These are phyloP conservation scores for Stictocephala bisonia DNA, from an alignment of 2,888 invertebrate species.

Conservation along the genomic window DNA sequence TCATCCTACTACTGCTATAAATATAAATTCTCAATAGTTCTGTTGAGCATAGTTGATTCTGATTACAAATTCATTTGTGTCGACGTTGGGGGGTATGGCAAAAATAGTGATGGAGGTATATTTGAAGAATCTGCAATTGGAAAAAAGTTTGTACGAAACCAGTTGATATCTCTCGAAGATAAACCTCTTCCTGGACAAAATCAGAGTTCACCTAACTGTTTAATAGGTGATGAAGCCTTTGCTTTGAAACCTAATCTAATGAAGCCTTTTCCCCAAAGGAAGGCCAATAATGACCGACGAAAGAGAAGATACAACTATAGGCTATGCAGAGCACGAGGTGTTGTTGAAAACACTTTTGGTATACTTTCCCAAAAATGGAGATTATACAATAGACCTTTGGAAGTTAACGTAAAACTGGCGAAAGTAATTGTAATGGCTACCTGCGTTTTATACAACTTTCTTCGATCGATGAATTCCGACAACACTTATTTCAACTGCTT, in stretches of 20 bases:
- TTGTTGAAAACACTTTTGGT: conserved; percentile 40
- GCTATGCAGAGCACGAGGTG: conserved; percentile 34
- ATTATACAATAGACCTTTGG: conserved; percentile 3
- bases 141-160: conserved; percentile 49
- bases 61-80: conserved; percentile 49
- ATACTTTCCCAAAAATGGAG: conserved; percentile 29
- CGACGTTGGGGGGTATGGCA: conserved; percentile 51
- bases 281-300: conserved; percentile 13
- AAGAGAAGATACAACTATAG: conserved; percentile 34
- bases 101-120: conserved; percentile 49
- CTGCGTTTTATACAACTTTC: conserved; percentile 23
- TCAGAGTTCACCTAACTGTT: conserved; percentile 49
- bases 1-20: conserved; percentile 50
- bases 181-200: conserved; percentile 55
- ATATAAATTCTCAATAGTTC: conserved; percentile 48
- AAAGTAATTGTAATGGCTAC: conserved; percentile 23
- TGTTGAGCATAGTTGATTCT: conserved; percentile 49
- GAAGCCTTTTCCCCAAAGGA: conserved; percentile 53
- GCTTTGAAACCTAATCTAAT: conserved; percentile 54
- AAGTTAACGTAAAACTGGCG: conserved; percentile 7
- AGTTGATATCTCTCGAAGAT: conserved; percentile 53
- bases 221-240: conserved; percentile 58
- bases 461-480: conserved; percentile 15
- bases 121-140: conserved; percentile 52
- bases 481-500: background rate